These are phyloP conservation scores for Folsomia manolachei DNA, from an alignment of 2,888 invertebrate species.

Conservation along the genomic window DNA sequence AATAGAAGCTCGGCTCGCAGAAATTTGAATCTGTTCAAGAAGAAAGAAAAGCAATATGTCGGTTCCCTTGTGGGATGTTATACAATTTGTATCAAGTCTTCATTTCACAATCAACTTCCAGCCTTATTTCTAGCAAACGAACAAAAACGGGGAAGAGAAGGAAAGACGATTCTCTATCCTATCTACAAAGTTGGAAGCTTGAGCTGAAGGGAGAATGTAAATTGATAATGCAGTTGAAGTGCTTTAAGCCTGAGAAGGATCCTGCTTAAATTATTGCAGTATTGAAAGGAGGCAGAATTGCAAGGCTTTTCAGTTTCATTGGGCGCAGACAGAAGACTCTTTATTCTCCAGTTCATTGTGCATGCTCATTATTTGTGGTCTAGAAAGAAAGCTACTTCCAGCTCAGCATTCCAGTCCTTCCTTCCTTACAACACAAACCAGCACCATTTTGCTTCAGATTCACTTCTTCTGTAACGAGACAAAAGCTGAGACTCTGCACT, in stretches of 20 bases:
- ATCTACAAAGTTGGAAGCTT: background rate
- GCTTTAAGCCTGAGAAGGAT: background rate
- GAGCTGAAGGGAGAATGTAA: background rate
- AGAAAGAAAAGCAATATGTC: background rate
- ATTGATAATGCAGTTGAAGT: conserved; percentile 2
- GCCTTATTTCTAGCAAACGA: background rate
- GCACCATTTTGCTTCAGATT: background rate
- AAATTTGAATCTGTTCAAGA: background rate
- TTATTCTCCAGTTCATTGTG: conserved; percentile 10
- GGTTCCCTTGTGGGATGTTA: background rate
- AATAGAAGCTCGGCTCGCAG: background rate
- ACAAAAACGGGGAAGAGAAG: background rate
- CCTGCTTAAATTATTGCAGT: conserved; percentile 3
- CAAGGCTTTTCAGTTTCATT: conserved; percentile 7
- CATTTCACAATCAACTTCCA: background rate
- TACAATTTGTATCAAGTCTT: background rate
- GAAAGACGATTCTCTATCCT: too few species aligned
- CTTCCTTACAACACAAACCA: background rate
- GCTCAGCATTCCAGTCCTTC: background rate
- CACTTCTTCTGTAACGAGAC: background rate
- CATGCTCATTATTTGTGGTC: conserved; percentile 6
- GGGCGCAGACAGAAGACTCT: background rate
- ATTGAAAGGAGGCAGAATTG: conserved; percentile 4
- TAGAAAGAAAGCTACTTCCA: background rate
- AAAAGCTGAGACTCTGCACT: background rate